Conservation (phyloP, 2,113 vertebrate species). For the Machaerirhynchus nigripectus region DNA sequence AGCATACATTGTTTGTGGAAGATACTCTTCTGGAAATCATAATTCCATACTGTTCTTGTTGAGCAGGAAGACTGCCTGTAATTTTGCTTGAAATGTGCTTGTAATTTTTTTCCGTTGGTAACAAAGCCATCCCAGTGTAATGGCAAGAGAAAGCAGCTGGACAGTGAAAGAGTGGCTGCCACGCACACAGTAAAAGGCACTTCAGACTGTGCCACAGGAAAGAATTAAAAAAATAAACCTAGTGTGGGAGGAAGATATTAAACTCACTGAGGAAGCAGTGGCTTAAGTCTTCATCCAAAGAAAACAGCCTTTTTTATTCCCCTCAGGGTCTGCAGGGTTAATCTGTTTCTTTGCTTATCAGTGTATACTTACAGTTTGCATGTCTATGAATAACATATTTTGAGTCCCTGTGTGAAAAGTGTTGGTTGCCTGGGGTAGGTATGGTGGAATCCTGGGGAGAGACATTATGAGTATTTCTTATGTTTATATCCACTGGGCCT, state of each 20-base stretch:
- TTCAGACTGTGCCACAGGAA: neutral
- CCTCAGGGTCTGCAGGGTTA: neutral
- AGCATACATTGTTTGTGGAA: neutral
- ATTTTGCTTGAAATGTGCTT: neutral
- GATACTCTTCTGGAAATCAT: conserved; percentile 26
- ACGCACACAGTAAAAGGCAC: neutral
- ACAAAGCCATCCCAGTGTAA: neutral
- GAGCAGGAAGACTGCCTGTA: neutral
- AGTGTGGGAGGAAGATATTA: neutral
- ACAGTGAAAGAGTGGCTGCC: neutral
- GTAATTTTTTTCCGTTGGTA: neutral
- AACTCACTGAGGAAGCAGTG: neutral
- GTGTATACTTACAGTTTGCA: neutral
- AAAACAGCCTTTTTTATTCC: neutral
- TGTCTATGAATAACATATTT: neutral
- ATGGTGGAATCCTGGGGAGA: neutral
- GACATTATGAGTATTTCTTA: neutral
- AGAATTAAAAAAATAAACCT: neutral
- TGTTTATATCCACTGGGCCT: neutral
- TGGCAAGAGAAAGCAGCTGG: neutral
- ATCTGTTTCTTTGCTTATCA: neutral
- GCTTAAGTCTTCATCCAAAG: neutral
- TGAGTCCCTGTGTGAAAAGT: neutral
- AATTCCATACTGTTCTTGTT: neutral
- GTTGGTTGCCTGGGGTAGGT: neutral